Percentiles rank a stretch among this genome's conserved stretches.
These are phyloP conservation scores for Pammene aurita DNA, from an alignment of 2,888 invertebrate species.

Conservation along the genomic window DNA sequence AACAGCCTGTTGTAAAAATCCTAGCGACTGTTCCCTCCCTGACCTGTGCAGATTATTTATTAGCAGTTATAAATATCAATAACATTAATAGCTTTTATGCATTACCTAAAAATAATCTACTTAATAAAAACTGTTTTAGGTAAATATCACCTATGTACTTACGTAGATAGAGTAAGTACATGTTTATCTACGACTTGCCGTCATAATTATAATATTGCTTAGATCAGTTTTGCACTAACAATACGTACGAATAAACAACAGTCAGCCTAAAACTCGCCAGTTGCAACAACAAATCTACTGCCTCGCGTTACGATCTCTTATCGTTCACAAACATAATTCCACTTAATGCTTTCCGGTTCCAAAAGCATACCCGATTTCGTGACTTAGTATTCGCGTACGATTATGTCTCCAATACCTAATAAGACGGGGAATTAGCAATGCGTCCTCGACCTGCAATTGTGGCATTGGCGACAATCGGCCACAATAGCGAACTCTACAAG, in stretches of 20 bases:
- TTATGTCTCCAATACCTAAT: slow-evolving; percentile 22
- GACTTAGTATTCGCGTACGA: slow-evolving; percentile 25
- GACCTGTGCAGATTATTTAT: no score
- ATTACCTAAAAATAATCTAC: no score
- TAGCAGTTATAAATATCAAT: no score
- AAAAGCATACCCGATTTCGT: slow-evolving; percentile 16
- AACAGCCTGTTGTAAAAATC: no score
- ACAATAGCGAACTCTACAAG: slow-evolving; percentile 4
- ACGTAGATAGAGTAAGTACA: neutral
- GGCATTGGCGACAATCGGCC: slow-evolving; percentile 3
- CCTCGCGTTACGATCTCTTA: neutral
- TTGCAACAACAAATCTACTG: neutral
- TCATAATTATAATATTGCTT: neutral
- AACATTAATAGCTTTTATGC: no score
- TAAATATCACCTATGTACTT: no score
- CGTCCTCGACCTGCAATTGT: slow-evolving; percentile 23
- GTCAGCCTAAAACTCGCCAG: neutral
- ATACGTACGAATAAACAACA: neutral
- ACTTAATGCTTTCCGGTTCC: neutral
- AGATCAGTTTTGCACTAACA: slow-evolving; percentile 5
- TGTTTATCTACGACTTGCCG: neutral
- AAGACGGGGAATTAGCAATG: slow-evolving; percentile 22
- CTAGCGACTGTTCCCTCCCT: no score
- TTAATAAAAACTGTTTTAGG: no score
- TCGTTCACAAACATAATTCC: neutral